These are phyloP conservation scores for Pseudochirops cupreus DNA, from an alignment of 2,797 vertebrate species.

Conservation along the genomic window DNA sequence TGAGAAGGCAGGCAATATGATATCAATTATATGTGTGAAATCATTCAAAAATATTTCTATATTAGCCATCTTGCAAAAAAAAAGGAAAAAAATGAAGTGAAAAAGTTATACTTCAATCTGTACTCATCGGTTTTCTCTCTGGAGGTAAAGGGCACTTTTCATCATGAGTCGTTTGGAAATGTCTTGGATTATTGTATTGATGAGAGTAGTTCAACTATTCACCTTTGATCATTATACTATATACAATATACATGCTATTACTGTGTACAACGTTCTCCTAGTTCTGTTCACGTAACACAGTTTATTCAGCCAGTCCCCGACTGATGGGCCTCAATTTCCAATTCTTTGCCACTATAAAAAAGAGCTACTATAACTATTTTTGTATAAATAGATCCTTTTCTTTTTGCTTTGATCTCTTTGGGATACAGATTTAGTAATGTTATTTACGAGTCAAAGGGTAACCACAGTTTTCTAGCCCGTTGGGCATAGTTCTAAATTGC, in stretches of 20 bases:
- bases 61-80: neutral
- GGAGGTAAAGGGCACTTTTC: neutral
- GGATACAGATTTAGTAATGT: neutral
- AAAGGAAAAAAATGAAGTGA: neutral
- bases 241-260: neutral
- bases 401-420: neutral
- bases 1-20: neutral
- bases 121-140: neutral
- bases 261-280: neutral
- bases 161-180: neutral
- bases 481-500: neutral
- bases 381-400: neutral
- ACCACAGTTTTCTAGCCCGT: neutral
- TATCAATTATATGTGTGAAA: neutral
- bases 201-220: neutral
- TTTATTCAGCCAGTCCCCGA: neutral
- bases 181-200: neutral
- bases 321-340: neutral
- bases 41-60: neutral
- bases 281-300: neutral
- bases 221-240: neutral
- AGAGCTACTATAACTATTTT: neutral
- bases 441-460: neutral
- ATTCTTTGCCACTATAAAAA: neutral
- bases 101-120: neutral